Base-by-base conservation (phyloP, 2,113 vertebrate species). In the Pseudois nayaur region DNA sequence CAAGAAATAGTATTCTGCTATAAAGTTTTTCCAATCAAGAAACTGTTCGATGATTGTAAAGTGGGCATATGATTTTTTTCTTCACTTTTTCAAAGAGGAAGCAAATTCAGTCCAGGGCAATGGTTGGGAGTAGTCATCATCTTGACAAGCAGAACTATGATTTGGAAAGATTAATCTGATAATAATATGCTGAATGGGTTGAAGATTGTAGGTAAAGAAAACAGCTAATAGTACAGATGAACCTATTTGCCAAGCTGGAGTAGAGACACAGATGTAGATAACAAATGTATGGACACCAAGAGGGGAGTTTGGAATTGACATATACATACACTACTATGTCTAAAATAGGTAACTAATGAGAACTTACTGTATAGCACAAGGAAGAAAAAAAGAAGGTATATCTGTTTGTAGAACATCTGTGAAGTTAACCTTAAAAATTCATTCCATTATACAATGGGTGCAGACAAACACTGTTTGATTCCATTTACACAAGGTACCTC, bases 91-190 rank as follows among this genome's bases (percentile, higher is more conserved):
- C 55, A 87, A 27, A 91, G 3, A 95, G 87, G 31, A 93, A 86
- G 16, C 23, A 97, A 87, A 95, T 92, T 92, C 33, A 89, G 33
- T 89, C 29, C 4, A 43, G 29, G 48, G 8, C 0, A 64, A 17
- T 16, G 8, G 0, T n/a, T 74, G 8, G 5, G 7, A 5, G 40
- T 59, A 19, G 14, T 60, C 50, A 83, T 31, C 57, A 74, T 52
- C 23, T 23, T 94, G 54, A 82, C 54, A 36, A 40, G 87, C 21
- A 83, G 60, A 91, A 82, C 23, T 33, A 74, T 55, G 10, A 84
- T 81, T 94, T 96, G 15, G 36, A 57, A 97, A 95, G n/a, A 94
- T 71, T 90, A 85, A 88, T 62, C 40, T 60, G 45, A 79, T 76
- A 31, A 78, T 64, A 84, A 45, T 59, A 92, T 31, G 14, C 19